Percentiles rank a stretch among this genome's conserved stretches.
Conservation (phyloP, 1,140 invertebrate species). For the Rhopalosiphum maidis region DNA sequence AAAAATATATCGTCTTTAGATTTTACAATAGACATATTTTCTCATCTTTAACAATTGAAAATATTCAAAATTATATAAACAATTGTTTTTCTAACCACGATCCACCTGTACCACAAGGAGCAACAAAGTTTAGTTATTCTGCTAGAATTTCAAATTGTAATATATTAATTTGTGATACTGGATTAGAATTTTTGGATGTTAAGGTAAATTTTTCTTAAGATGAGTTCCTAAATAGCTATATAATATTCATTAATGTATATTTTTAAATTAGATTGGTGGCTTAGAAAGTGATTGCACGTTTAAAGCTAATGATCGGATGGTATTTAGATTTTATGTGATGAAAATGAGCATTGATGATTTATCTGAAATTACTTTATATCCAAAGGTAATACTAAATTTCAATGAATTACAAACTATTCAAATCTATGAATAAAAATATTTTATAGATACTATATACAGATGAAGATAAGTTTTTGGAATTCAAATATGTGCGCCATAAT, state of each 20-base stretch:
- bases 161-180: conserved; percentile 73
- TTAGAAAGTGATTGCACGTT: conserved; percentile 79
- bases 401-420: not conserved
- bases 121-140: conserved; percentile 80
- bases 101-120: conserved; percentile 75
- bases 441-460: conserved; percentile 64
- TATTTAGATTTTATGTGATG: conserved; percentile 73
- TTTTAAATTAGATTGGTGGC: conserved; percentile 64
- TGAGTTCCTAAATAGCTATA: not conserved
- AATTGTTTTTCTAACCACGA: conserved; percentile 62
- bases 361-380: conserved; percentile 77
- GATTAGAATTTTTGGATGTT: conserved; percentile 74
- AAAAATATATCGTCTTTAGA: not conserved
- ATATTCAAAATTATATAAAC: conserved; percentile 20
- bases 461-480: conserved; percentile 78
- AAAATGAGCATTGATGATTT: conserved; percentile 76
- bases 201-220: conserved; percentile 62
- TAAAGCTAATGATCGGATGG: conserved; percentile 80
- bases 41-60: not conserved
- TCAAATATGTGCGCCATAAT: conserved; percentile 77
- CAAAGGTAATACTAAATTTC: conserved; percentile 68
- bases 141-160: conserved; percentile 71
- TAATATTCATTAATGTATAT: not conserved
- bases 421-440: not conserved
- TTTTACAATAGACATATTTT: not conserved